Evolutionary conservation across 1,140 invertebrate genomes (phyloP), one percentile per base, ranked within the genome.

Genomic region (Cherax quadricarinatus): DNA sequence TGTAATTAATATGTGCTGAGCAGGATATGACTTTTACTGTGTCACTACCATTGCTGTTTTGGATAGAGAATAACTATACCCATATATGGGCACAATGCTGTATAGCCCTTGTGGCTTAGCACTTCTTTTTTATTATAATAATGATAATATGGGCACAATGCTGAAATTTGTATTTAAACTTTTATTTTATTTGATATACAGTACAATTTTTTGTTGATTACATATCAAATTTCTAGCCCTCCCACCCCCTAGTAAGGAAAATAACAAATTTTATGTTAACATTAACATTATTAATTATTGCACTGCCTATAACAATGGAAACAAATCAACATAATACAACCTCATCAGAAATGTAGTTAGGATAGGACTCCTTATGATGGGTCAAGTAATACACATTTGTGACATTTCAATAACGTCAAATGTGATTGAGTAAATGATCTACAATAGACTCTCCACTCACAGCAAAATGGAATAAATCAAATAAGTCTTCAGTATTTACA

Each of bases 391-490:
- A 89, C 79, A 80, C 75, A 51, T 90, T 70, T 89, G 62, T 75
- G 57, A 85, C 73, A 85, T 70, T n/a, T 51, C 51, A 84, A 84
- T 70, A 90, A 70, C 75, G 81, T 90, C 88, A 84, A 90, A 73
- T 90, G 70, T 85, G 66, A 73, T 73, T 82, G 51, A 89, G 80
- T 82, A 82, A 57, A 89, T 66, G 30, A 62, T 57, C 75, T 79
- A 88, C 53, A 57, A 80, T 88, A 86, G 24, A 86, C 86, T 79
- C 86, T 88, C 57, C 86, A 89, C 66, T 66, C 79, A 62, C 83
- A 70, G 75, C 84, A 66, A 86, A 80, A n/a, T 84, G 83, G 24
- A 83, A 83, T 73, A 91, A 91, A 91, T 91, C 83, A 91, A 89
- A 75, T 82, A 53, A 21, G 48, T 75, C 49, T 84, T 85, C 48